Conservation (phyloP, 2,888 invertebrate species). For the Drosophila cyrtoloma region DNA sequence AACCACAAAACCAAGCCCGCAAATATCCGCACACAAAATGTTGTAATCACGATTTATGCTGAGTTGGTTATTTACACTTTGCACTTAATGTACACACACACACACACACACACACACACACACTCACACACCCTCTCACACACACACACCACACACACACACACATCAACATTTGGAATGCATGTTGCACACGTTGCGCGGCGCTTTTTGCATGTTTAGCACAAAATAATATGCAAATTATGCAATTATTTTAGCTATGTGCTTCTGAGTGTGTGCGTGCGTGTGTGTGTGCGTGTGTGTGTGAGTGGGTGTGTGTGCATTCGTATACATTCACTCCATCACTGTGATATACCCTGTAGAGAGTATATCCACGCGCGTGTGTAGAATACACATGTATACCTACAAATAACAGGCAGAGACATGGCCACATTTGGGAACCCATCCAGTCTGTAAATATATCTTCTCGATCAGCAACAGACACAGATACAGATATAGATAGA, state of each 20-base stretch:
- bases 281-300: neutral
- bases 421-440: neutral
- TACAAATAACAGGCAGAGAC: neutral
- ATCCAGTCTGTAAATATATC: too few species aligned
- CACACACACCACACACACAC: constrained; percentile 14
- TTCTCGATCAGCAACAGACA: neutral
- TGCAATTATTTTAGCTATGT: constrained; percentile 81
- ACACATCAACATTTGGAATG: constrained; percentile 59
- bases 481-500: neutral
- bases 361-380: neutral
- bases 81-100: constrained; percentile 73
- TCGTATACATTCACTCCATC: neutral
- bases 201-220: constrained; percentile 80
- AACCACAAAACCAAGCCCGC: constrained; percentile 83
- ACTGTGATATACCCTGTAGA: neutral
- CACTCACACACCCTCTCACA: constrained; percentile 15
- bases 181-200: constrained; percentile 74
- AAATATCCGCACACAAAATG: constrained; percentile 82
- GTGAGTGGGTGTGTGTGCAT: neutral
- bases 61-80: constrained; percentile 81
- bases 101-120: constrained; percentile 13
- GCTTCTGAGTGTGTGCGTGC: constrained; percentile 13
- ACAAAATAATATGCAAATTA: constrained; percentile 82
- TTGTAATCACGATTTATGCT: constrained; percentile 84
- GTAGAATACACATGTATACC: too few species aligned